Conservation (phyloP, 2,888 invertebrate species). For the Lomographa bimaculata region DNA sequence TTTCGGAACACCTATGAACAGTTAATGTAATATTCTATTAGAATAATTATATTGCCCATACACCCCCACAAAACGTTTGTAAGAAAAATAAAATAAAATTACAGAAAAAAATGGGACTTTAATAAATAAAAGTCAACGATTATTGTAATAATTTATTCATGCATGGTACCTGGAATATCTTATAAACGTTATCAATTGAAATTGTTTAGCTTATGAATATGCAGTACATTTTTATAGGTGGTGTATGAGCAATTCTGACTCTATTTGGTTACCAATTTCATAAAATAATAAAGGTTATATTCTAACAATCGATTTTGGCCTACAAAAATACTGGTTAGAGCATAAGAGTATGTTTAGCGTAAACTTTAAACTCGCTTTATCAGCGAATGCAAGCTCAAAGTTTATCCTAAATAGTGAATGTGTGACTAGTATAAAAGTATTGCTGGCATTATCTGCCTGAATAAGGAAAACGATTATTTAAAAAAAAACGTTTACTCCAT, state of each 20-base stretch:
- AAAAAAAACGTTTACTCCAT: too few species aligned
- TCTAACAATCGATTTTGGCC: conserved; percentile 5
- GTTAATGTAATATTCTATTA: conserved; percentile 11
- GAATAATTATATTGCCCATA: conserved; percentile 71
- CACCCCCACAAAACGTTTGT: conserved; percentile 80
- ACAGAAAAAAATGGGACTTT: conserved; percentile 68
- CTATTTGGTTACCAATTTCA: conserved; percentile 18
- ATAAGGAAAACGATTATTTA: too few species aligned
- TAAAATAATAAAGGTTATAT: conserved; percentile 5
- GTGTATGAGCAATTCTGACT: conserved; percentile 79
- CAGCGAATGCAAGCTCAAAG: conserved; percentile 5
- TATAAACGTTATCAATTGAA: conserved; percentile 21
- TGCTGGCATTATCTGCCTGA: conserved; percentile 3
- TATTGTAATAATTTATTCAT: conserved; percentile 71
- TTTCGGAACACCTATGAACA: conserved; percentile 14
- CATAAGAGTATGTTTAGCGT: conserved; percentile 5
- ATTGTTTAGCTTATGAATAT: conserved; percentile 40
- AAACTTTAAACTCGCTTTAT: conserved; percentile 10
- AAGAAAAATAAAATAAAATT: conserved; percentile 63
- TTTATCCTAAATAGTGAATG: conserved; percentile 2
- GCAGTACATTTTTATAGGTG: conserved; percentile 69
- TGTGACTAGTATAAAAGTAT: conserved; percentile 13
- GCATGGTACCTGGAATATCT: conserved; percentile 34
- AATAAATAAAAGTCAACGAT: conserved; percentile 75
- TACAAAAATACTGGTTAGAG: conserved; percentile 7